Conservation (phyloP, 2,113 vertebrate genomes). For the Cyphomyrus discorhynchus region DNA sequence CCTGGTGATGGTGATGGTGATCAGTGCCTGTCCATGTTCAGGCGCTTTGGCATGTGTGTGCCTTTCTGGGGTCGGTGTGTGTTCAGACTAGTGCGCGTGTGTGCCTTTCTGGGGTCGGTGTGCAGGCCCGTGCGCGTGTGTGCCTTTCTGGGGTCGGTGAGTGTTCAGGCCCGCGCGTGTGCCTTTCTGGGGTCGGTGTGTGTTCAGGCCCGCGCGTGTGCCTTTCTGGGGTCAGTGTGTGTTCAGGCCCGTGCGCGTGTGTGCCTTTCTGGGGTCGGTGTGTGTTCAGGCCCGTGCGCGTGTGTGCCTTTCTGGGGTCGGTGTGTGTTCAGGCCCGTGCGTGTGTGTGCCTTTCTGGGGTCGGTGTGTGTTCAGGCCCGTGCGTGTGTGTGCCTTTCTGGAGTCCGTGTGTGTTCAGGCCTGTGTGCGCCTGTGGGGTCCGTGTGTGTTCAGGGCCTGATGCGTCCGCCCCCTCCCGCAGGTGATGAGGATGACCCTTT, state of each 20-base stretch:
- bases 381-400: not conserved
- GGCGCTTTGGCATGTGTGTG: not conserved
- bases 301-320: too few relatives aligned
- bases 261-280: too few relatives aligned
- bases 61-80: not conserved
- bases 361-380: not conserved
- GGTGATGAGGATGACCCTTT: slow-evolving; percentile 98
- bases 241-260: not conserved
- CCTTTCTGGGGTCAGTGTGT: not conserved
- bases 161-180: not conserved
- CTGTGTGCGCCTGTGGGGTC: not conserved
- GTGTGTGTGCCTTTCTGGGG: too few relatives aligned
- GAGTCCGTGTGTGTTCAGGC: not conserved
- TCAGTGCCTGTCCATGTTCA: not conserved
- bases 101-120: too few relatives aligned
- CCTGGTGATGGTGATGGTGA: not conserved
- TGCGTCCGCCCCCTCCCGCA: slow-evolving; percentile 31
- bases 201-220: not conserved
- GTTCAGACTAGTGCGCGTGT: too few relatives aligned
- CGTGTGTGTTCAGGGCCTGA: not conserved
- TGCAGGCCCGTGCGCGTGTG: too few relatives aligned
- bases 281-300: not conserved
- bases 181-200: not conserved
- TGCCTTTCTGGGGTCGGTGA: too few relatives aligned
- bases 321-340: not conserved